Evolutionary conservation across 2,888 invertebrate genomes (phyloP).

Genomic region (Anagyrus pseudococci): DNA sequence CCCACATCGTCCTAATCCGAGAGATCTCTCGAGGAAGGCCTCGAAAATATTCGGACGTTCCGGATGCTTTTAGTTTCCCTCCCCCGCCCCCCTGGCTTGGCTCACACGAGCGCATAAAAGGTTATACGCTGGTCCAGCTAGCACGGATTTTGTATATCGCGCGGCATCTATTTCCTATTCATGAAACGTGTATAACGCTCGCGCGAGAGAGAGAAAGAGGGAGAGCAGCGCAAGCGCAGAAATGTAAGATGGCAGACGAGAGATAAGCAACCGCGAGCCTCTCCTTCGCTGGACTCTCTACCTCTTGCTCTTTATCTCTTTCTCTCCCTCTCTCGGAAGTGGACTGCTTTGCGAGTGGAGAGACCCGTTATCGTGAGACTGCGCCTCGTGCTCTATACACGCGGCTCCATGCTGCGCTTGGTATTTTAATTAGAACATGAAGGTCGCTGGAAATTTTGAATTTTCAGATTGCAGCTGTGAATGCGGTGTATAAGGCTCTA

Average conservation of each 20-base stretch:
- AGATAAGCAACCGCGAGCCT: conserved; percentile 4
- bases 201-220: neutral
- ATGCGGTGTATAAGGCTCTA: too few relatives aligned
- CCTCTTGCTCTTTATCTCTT: too few relatives aligned
- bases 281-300: conserved; percentile 1
- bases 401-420: too few relatives aligned
- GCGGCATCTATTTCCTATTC: conserved; percentile 18
- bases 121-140: neutral
- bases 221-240: neutral
- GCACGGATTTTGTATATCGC: conserved; percentile 4
- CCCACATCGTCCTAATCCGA: conserved; percentile 22
- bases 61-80: conserved; percentile 12
- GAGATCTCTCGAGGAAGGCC: conserved; percentile 6
- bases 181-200: neutral
- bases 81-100: neutral
- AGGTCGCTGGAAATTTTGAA: too few relatives aligned
- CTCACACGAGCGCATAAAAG: neutral
- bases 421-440: neutral
- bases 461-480: too few relatives aligned
- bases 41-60: conserved; percentile 5
- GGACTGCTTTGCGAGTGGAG: neutral
- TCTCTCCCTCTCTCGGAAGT: too few relatives aligned
- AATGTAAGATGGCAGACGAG: conserved; percentile 28
- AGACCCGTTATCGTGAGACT: neutral
- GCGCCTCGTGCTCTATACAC: neutral